Base-by-base conservation (phyloP, 2,113 vertebrate genomes). In the Thoracochromis brauschi region DNA sequence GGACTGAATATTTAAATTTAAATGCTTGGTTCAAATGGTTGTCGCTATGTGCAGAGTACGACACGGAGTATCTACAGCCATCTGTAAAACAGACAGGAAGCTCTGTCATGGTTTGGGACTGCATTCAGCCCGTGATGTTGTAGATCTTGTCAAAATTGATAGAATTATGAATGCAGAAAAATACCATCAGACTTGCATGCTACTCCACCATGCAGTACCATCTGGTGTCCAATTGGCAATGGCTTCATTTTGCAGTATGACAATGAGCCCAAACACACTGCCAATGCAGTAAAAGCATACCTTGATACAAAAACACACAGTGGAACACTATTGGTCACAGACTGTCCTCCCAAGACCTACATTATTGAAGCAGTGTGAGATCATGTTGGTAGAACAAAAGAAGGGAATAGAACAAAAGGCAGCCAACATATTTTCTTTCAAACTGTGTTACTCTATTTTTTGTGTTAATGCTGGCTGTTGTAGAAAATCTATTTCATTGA, bases 81-180 rank as follows among this genome's bases (percentile, higher is more conserved):
- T 38, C 60, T 65, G 3, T 38, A 65, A 13, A 65, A 65, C 60
- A 65, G 31, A 21, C 33, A 12, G 33, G 17, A 65, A 38, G 60
- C 33, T 21, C 60, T 38, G 33, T 21, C 19, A 38, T 65, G 60
- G 60, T 65, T 38, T 65, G 60, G 33, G 17, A 38, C 10, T 21
- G 10, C 60, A 35, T 65, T 65, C 1, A 65, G 6, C 0, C 35
- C 0, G 11, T 40, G n/a, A 40, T 68, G n/a, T 40, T 68, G 0
- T 21, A 21, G 35, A 68, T 68, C 35, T 68, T 40, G n/a, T 24
- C 12, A 68, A 24, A 68, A 40, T 68, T 40, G 12, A 21, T 14
- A 9, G 35, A 68, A 24, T 68, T 68, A 40, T 40, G n/a, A 40
- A 3, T 40, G 35, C 35, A 68, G 35, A 40, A 68, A 68, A 68